phyloP scores from a whole-genome alignment of 2,797 vertebrate genomes.

The Kryptopterus vitreolus region DNA sequence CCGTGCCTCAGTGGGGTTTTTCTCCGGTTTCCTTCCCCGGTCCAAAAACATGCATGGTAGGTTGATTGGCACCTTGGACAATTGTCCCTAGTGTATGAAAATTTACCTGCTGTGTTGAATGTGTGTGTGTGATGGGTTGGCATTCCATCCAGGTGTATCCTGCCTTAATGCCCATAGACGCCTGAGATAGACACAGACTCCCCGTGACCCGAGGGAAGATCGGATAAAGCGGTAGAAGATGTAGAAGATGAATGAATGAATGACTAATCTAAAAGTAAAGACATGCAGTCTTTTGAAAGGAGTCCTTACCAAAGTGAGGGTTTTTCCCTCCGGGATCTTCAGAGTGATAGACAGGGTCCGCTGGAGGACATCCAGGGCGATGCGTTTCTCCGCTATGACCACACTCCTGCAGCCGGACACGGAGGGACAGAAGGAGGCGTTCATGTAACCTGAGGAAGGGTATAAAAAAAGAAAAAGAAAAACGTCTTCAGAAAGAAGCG shows the following conservation, averaged over 20 bases:
- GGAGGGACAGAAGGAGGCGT: constrained; percentile 85
- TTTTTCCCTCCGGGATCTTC: constrained; percentile 76
- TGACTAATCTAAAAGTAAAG: not conserved
- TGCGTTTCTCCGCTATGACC: constrained; percentile 74
- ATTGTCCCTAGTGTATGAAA: too few relatives aligned
- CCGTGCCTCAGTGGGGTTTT: too few relatives aligned
- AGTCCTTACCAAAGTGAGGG: constrained; percentile 79
- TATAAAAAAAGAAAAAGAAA: not conserved
- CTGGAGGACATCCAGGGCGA: constrained; percentile 76
- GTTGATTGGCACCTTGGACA: too few relatives aligned
- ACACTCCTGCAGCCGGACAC: constrained; percentile 83
- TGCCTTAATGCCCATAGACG: too few relatives aligned
- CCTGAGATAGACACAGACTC: too few relatives aligned
- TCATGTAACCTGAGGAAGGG: constrained; percentile 78
- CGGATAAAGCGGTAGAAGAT: too few relatives aligned
- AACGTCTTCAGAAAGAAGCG: not conserved
- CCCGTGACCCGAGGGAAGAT: too few relatives aligned
- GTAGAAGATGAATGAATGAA: not conserved
- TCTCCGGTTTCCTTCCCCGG: too few relatives aligned
- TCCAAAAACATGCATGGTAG: too few relatives aligned
- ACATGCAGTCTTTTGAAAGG: not conserved
- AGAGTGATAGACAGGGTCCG: constrained; percentile 76
- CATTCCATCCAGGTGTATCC: too few relatives aligned
- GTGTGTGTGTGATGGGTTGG: too few relatives aligned
- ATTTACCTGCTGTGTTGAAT: too few relatives aligned